Evolutionary conservation across 1,140 invertebrate genomes (phyloP), one percentile per base, ranked within the genome.

Genomic region (Monomorium pharaonis): DNA sequence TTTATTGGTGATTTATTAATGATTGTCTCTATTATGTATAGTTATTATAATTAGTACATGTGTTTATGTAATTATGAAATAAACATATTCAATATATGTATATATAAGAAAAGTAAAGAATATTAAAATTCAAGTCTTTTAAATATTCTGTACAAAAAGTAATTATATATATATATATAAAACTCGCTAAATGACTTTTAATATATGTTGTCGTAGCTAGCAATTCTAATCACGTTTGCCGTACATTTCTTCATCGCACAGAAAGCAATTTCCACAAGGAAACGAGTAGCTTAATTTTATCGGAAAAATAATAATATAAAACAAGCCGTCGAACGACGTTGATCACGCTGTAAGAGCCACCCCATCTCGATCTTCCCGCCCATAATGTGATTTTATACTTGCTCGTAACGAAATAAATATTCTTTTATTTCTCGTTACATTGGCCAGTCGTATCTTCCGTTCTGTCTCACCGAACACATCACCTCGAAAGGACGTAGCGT

Each of bases 261-360:
- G 92, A 92, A 94, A 93, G 92, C 78, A 89, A 90, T 90, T 86
- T 78, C 91, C 85, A 91, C 77, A 74, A 90, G 93, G 93, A 94
- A 94, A 93, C 92, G 90, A 91, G 89, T 80, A 70, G 69, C 84
- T 88, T 93, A 92, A 94, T 93, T 93, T 78, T 84, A 94, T 93
- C 88, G 70, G 81, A 89, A 91, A 89, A 89, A 88, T 88, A 90
- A 92, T 86, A 86, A 91, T 75, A 70, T 80, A 49, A 85, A 88
- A 69, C 62, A 86, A 62, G 56, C 30, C 42, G 10, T 60, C 84
- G 72, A 54, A 30, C 63, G 27, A 58, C 37, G 62, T 54, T 56
- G 74, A 62, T 70, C 62, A 58, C 14, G 47, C 47, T 49, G 47
- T 75, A 75, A 62, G n/a, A 49, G 33, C 42, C 30, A 72, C 47